Evolutionary conservation across 2,888 invertebrate species (phyloP).

Genomic region (Dichetophora obliterata): DNA sequence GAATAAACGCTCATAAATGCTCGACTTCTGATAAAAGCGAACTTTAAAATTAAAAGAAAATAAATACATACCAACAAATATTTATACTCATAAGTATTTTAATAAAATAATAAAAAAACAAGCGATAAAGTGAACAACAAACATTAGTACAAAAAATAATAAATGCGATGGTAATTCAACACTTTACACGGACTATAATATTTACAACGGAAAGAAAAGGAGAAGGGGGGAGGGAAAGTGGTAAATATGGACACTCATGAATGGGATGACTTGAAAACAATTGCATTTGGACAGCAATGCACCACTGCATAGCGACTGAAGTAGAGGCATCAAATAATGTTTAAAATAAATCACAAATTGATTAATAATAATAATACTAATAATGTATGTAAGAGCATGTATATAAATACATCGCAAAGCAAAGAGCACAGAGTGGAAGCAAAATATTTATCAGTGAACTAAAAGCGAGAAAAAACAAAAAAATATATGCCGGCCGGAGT

Average conservation of each 20-base stretch:
- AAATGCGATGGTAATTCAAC: conserved; percentile 14
- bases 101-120: neutral
- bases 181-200: conserved; percentile 6
- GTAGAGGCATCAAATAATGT: neutral
- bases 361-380: conserved; percentile 8
- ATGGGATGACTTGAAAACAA: neutral
- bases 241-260: neutral
- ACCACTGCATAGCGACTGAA: neutral
- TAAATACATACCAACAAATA: neutral
- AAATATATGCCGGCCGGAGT: neutral
- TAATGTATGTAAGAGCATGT: too few species aligned
- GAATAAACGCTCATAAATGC: conserved; percentile 11
- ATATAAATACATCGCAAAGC: neutral
- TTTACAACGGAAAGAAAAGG: neutral
- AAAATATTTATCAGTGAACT: conserved; percentile 15
- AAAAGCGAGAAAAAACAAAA: neutral
- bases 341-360: conserved; percentile 27
- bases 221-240: too few species aligned
- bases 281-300: neutral
- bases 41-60: neutral
- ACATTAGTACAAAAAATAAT: conserved; percentile 1
- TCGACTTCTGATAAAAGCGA: conserved; percentile 1
- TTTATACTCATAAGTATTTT: neutral
- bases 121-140: neutral
- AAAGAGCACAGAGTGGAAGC: neutral